These are phyloP conservation scores for Centropyge bicolor DNA, from an alignment of 2,797 vertebrate species.

Conservation along the genomic window DNA sequence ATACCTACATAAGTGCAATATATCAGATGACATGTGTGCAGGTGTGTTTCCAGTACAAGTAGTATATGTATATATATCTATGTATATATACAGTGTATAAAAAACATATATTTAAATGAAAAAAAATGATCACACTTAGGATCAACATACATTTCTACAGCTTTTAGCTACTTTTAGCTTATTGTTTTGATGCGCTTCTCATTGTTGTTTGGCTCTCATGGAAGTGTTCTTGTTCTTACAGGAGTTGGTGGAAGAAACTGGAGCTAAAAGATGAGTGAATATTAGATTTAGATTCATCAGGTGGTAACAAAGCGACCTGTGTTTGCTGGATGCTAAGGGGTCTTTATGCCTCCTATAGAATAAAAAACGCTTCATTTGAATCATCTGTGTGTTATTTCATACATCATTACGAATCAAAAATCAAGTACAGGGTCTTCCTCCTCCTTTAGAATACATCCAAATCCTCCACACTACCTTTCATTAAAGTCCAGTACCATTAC, in stretches of 20 bases:
- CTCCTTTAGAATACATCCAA: not conserved
- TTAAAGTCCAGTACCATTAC: not conserved
- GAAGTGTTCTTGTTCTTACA: not conserved
- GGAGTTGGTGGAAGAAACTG: not conserved
- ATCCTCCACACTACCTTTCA: constrained; percentile 1
- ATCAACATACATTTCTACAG: not conserved
- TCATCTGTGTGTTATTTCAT: not conserved
- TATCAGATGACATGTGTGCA: constrained; percentile 12
- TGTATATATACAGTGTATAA: not conserved
- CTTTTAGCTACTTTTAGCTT: constrained; percentile 4
- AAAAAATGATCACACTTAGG: not conserved
- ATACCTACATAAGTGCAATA: constrained; percentile 6
- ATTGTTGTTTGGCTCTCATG: not conserved
- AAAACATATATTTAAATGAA: no score
- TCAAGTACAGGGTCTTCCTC: not conserved
- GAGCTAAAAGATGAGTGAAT: not conserved
- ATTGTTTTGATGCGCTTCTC: not conserved
- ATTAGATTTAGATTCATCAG: not conserved
- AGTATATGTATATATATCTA: no score
- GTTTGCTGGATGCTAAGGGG: not conserved
- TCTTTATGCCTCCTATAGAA: not conserved
- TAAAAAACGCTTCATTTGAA: not conserved
- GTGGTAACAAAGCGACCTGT: not conserved
- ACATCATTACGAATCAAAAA: not conserved
- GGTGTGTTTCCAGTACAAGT: not conserved